Evolutionary conservation across 2,797 vertebrate genomes (phyloP).

Genomic region (Xenentodon cancila): DNA sequence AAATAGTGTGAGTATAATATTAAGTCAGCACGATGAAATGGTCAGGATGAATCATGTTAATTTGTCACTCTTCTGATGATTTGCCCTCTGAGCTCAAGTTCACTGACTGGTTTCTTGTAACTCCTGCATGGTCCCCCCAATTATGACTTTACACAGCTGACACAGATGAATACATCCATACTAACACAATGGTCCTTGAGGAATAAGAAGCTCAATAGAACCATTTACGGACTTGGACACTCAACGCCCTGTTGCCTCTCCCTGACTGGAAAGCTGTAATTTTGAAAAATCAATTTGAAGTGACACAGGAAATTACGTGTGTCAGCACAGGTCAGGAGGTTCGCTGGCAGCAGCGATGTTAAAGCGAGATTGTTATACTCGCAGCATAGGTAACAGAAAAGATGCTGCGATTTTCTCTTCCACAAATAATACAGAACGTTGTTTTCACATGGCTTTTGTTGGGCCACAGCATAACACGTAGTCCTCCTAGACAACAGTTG

Average conservation of each 20-base stretch:
- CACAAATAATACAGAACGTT: conserved; percentile 16
- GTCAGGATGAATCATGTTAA: conserved; percentile 37
- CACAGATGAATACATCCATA: conserved; percentile 34
- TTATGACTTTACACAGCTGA: conserved; percentile 40
- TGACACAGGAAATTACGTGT: conserved; percentile 39
- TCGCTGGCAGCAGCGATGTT: conserved; percentile 35
- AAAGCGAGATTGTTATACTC: conserved; percentile 15
- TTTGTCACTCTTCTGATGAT: conserved; percentile 30
- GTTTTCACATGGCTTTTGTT: conserved; percentile 40
- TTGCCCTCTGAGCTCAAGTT: conserved; percentile 42
- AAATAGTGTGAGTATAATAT: conserved; percentile 12
- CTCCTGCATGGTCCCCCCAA: conserved; percentile 20
- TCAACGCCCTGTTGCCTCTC: conserved; percentile 56
- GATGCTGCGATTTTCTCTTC: conserved; percentile 33
- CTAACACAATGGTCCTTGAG: conserved; percentile 55
- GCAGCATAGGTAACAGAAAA: conserved; percentile 21
- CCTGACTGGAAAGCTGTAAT: conserved; percentile 33
- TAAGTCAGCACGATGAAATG: conserved; percentile 17
- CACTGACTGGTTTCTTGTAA: conserved; percentile 19
- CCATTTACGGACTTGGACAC: conserved; percentile 44
- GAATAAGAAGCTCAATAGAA: conserved; percentile 47
- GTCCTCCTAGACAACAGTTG: conserved; percentile 27
- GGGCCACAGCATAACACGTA: conserved; percentile 33
- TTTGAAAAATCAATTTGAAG: conserved; percentile 43
- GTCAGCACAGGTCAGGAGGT: conserved; percentile 40